These are phyloP conservation scores for Drosophila rufa DNA, from an alignment of 1,140 invertebrate genomes.

Conservation along the genomic window DNA sequence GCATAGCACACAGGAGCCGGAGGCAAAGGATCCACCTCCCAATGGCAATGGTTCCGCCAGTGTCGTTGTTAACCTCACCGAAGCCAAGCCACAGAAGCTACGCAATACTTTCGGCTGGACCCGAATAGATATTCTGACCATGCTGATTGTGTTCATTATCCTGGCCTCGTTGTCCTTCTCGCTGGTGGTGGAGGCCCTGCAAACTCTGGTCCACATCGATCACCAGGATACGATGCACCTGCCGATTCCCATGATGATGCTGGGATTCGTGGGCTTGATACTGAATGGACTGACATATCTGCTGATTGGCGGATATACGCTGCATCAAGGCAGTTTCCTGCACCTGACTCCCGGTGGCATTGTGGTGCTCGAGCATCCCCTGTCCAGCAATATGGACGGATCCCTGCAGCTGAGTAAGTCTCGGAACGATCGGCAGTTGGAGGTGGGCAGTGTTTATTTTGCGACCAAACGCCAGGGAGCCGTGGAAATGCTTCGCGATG, in stretches of 20 bases:
- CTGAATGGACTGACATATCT: conserved; percentile 90
- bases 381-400: conserved; percentile 85
- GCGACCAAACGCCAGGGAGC: conserved; percentile 84
- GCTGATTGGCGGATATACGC: conserved; percentile 92
- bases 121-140: conserved; percentile 93
- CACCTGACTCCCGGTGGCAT: conserved; percentile 89
- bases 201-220: conserved; percentile 91
- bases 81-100: conserved; percentile 86
- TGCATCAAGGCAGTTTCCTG: conserved; percentile 91
- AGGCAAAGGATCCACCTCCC: neutral
- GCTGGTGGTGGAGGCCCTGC: conserved; percentile 91
- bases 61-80: conserved; percentile 47
- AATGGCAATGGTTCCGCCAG: conserved; percentile 15
- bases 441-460: conserved; percentile 74
- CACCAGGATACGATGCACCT: conserved; percentile 89
- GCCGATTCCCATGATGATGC: conserved; percentile 86
- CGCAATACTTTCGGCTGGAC: conserved; percentile 97
- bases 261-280: conserved; percentile 89
- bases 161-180: conserved; percentile 94
- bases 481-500: conserved; percentile 88
- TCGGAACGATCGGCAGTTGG: conserved; percentile 66
- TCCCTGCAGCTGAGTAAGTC: conserved; percentile 85
- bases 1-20: conserved; percentile 62
- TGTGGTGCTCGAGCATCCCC: conserved; percentile 87
- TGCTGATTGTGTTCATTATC: conserved; percentile 93